Evolutionary conservation across 1,140 invertebrate species (phyloP).

Genomic region (Trinorchestia longiramus): DNA sequence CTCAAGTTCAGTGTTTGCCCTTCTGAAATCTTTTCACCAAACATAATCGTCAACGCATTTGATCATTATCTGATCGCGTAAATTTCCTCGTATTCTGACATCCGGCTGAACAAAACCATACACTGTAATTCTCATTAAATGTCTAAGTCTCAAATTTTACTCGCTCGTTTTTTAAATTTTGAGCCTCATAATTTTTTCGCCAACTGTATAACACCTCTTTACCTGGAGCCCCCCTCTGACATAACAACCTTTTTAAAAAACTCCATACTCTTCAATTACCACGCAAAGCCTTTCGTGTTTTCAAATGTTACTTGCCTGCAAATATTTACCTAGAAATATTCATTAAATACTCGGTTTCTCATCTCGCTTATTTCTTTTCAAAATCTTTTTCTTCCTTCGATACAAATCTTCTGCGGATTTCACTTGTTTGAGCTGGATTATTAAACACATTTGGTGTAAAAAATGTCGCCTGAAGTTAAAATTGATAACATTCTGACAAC

Average conservation of each 20-base stretch:
- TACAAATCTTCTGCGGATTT: neutral
- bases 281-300: too few relatives aligned
- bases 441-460: neutral
- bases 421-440: neutral
- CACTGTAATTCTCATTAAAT: neutral
- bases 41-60: neutral
- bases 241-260: too few relatives aligned
- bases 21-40: neutral
- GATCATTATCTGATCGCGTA: neutral
- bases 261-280: too few relatives aligned
- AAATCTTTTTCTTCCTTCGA: neutral
- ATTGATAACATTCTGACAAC: too few relatives aligned
- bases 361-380: neutral
- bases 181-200: neutral
- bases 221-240: neutral
- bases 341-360: neutral
- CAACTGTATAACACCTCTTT: neutral
- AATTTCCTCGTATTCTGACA: neutral
- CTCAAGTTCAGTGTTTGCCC: neutral
- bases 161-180: neutral
- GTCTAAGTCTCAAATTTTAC: neutral
- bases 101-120: neutral
- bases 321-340: neutral
- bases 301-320: neutral
- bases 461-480: neutral